A percentile compares a stretch with the other conserved stretches of the same genome.
These are phyloP conservation scores for Netelia melanura DNA, from an alignment of 2,888 invertebrate species.

Conservation along the genomic window DNA sequence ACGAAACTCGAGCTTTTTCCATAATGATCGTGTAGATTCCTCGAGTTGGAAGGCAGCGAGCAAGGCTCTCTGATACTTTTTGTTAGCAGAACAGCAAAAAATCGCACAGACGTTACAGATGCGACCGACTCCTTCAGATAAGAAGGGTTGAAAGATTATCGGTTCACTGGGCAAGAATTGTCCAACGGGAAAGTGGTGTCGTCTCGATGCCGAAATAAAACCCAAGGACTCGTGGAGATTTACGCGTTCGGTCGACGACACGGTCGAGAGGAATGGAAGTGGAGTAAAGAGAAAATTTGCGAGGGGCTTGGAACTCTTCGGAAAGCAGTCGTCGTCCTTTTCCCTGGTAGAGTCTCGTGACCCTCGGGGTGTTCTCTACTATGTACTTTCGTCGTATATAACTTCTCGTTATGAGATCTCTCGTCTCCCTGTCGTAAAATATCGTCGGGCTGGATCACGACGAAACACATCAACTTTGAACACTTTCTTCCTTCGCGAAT, in stretches of 20 bases:
- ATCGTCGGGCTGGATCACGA: not conserved
- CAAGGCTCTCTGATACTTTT: too few species aligned
- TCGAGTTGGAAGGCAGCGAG: too few species aligned
- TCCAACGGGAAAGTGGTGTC: not conserved
- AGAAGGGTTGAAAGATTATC: not conserved
- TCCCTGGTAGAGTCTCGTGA: constrained; percentile 4
- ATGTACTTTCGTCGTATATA: constrained; percentile 6
- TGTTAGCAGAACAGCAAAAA: too few species aligned
- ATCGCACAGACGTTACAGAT: too few species aligned
- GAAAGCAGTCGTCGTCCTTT: constrained; percentile 30
- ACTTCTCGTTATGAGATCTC: constrained; percentile 24
- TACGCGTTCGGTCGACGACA: not conserved
- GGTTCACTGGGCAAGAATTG: not conserved
- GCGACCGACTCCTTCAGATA: not conserved
- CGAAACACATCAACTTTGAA: not conserved
- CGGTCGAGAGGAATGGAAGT: not conserved
- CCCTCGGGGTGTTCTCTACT: not conserved
- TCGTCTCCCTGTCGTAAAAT: not conserved
- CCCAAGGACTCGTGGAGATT: constrained; percentile 34
- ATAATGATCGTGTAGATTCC: too few species aligned
- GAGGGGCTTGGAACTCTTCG: not conserved
- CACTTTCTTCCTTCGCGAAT: not conserved
- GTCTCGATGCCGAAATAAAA: constrained; percentile 2
- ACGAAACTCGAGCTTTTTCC: too few species aligned
- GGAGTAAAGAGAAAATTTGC: constrained; percentile 20